Evolutionary conservation across 2,113 vertebrate species (phyloP).

Genomic region (Polyodon spathula): DNA sequence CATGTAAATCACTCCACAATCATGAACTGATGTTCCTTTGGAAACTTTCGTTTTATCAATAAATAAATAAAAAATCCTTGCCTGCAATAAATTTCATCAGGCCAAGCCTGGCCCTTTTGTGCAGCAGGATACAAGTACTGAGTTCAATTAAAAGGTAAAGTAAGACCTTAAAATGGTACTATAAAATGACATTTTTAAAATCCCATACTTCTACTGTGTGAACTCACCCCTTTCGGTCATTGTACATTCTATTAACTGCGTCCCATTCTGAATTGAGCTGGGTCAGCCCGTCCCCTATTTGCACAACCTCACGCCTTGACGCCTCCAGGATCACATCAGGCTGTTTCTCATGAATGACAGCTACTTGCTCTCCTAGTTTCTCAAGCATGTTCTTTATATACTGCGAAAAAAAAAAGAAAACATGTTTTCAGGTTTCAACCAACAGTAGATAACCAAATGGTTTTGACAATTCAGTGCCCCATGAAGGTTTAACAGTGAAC

Average conservation of each 20-base stretch:
- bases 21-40: no score
- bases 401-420: constrained; percentile 39
- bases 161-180: no score
- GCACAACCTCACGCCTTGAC: constrained; percentile 67
- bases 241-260: constrained; percentile 79
- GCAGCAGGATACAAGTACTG: no score
- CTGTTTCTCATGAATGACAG: constrained; percentile 75
- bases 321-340: constrained; percentile 75
- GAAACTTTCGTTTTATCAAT: no score
- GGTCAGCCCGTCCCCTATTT: constrained; percentile 71
- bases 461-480: neutral
- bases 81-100: no score
- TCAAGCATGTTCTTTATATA: constrained; percentile 78
- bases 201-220: no score
- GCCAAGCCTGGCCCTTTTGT: no score
- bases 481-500: neutral
- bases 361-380: constrained; percentile 71
- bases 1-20: no score
- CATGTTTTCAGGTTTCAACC: neutral
- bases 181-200: no score
- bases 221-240: constrained; percentile 76
- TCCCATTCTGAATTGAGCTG: constrained; percentile 88
- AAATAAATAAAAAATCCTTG: no score
- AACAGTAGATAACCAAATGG: neutral
- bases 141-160: no score